Evolutionary conservation across 2,888 invertebrate genomes (phyloP).

Genomic region (Luperina nickerlii): DNA sequence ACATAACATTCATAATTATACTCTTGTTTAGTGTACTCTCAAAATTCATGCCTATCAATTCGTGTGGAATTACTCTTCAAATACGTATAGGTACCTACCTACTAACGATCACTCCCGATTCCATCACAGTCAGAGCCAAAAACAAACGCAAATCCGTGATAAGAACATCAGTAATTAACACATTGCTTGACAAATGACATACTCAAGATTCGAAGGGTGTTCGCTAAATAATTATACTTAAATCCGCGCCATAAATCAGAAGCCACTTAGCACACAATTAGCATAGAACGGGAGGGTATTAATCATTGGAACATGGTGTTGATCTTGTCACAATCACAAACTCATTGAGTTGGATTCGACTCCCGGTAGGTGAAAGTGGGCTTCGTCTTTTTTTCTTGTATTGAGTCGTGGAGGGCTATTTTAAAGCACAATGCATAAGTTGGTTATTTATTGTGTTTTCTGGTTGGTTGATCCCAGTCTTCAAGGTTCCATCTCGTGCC

Average conservation of each 20-base stretch:
- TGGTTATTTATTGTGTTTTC: not conserved
- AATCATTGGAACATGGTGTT: slow-evolving; percentile 74
- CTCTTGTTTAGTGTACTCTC: not conserved
- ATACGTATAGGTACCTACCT: not conserved
- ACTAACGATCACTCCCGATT: not conserved
- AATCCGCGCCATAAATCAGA: slow-evolving; percentile 80
- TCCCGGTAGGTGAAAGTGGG: not conserved
- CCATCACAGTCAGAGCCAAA: slow-evolving; percentile 8
- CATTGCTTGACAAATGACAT: slow-evolving; percentile 63
- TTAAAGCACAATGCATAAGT: not conserved
- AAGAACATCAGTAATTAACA: slow-evolving; percentile 66
- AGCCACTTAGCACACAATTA: slow-evolving; percentile 86
- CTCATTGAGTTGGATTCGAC: not conserved
- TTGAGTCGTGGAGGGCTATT: not conserved
- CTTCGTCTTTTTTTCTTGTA: not conserved
- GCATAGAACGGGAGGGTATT: slow-evolving; percentile 85
- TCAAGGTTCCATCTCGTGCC: not conserved
- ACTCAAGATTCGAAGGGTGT: slow-evolving; percentile 55
- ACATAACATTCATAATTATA: not conserved
- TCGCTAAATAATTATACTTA: slow-evolving; percentile 81
- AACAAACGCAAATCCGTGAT: slow-evolving; percentile 35
- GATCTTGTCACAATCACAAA: slow-evolving; percentile 16
- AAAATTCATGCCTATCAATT: not conserved
- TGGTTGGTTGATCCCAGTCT: not conserved
- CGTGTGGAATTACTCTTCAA: not conserved